A percentile compares a stretch with the other conserved stretches of the same genome.
phyloP scores from a whole-genome alignment of 1,140 invertebrate species.

The Drosophila setifemur region DNA sequence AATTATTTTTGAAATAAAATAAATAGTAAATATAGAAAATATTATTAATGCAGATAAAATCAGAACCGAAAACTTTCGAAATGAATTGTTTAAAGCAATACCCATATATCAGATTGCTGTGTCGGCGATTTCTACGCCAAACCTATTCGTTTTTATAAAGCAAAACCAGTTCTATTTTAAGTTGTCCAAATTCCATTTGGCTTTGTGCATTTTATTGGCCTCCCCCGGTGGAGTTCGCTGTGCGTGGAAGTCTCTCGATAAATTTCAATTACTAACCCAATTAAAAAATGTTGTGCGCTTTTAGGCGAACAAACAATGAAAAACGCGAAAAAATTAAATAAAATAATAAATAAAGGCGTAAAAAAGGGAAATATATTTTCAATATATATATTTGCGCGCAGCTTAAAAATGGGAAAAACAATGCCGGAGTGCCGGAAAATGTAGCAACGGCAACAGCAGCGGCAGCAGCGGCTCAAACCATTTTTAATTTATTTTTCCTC shows the following conservation, averaged over 20 bases:
- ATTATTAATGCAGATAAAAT: too few species aligned
- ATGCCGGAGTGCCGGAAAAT: conserved; percentile 46
- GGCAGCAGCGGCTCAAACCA: conserved; percentile 42
- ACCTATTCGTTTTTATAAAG: neutral
- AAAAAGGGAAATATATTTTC: conserved; percentile 48
- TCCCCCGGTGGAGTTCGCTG: conserved; percentile 8
- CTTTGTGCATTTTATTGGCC: conserved; percentile 29
- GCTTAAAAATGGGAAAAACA: conserved; percentile 49
- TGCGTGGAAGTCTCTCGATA: conserved; percentile 70
- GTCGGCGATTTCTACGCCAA: too few species aligned
- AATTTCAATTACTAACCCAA: conserved; percentile 81
- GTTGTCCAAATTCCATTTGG: conserved; percentile 48
- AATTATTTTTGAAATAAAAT: too few species aligned
- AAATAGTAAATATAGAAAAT: too few species aligned
- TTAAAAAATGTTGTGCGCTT: conserved; percentile 78
- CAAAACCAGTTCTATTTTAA: conserved; percentile 4
- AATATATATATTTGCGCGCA: conserved; percentile 55
- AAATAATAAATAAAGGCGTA: conserved; percentile 49
- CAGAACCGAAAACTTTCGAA: too few species aligned
- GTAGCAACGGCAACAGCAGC: conserved; percentile 12
- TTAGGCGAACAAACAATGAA: conserved; percentile 65
- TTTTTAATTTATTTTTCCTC: conserved; percentile 59
- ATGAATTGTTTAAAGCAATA: too few species aligned
- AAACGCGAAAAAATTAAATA: conserved; percentile 47
- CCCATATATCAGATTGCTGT: too few species aligned